Evolutionary conservation across 2,113 vertebrate species (phyloP), one percentile per base, ranked within the genome.

Genomic region (Pterophyllum scalare): DNA sequence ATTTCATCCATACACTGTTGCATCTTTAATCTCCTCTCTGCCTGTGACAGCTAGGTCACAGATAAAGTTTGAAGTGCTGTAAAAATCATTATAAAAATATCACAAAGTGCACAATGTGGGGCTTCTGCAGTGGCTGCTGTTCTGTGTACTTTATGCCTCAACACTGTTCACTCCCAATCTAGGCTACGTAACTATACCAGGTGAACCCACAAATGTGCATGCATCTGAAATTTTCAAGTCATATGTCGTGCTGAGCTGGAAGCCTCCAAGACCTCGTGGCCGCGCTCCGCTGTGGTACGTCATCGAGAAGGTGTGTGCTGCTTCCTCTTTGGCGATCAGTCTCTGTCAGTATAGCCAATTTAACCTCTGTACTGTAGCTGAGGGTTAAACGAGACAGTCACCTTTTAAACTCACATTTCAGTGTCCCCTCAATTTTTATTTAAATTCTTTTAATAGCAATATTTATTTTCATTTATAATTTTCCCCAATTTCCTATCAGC

Each of bases 211-310:
- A 43, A 96, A 97, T 2, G 96, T 99, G 79, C 97, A 99, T 3
- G 97, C 96, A 49, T 96, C 97, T 0, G 98, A 99, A 95, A 90
- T 97, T 95, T 97, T 95, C 94, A 96, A 94, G 91, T 97, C 96
- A 1, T 99, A 97, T 14, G 94, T 99, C 8, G 98, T 99, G 60
- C 96, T 99, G 92, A 99, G 98, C 96, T 99, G 98, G 98, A 97
- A 95, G 24, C 97, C 98, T 40, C 98, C 98, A 43, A 93, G 90
- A 82, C 97, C 96, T 15, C 97, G 97, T 1, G 98, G 98, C 95
- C 96, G 93, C 86, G 96, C 97, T 58, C 96, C 97, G 17, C 88
- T 98, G 80, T 97, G 95, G 59, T 99, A 99, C 93, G 95, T 97
- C 95, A 94, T 99, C 12, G 98, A 99, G 83, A 96, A 96, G 96